Evolutionary conservation across 2,797 vertebrate genomes (phyloP).

Genomic region (Typhlichthys eigenmanni): DNA sequence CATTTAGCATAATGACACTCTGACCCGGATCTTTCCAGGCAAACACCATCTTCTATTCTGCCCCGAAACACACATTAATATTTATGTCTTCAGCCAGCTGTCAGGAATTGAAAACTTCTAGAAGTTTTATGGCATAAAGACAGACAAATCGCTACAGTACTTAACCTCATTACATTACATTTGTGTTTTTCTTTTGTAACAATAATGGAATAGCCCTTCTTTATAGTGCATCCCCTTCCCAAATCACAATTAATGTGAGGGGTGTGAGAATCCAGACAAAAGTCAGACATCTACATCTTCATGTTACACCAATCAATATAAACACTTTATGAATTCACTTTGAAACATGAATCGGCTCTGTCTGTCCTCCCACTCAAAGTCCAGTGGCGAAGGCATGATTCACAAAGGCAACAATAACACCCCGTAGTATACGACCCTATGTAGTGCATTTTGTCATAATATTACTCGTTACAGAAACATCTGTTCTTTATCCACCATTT

Average conservation of each 20-base stretch:
- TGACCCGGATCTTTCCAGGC: constrained; percentile 33
- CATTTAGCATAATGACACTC: constrained; percentile 47
- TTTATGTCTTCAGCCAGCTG: no score
- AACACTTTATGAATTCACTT: not conserved
- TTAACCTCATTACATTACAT: no score
- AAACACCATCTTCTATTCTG: constrained; percentile 19
- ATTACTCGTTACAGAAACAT: not conserved
- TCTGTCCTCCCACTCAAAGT: not conserved
- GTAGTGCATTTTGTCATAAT: not conserved
- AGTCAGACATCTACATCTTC: not conserved
- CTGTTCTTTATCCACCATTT: not conserved
- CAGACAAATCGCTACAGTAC: no score
- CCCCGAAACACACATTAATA: no score
- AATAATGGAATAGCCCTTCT: no score
- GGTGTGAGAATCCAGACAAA: no score
- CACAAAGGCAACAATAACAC: not conserved
- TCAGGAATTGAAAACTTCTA: no score
- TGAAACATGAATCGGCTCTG: not conserved
- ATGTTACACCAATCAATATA: constrained; percentile 1
- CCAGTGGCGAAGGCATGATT: not conserved
- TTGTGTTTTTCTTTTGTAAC: no score
- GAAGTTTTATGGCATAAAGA: no score
- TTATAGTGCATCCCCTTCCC: no score
- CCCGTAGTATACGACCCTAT: not conserved
- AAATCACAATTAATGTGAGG: no score